Conservation (phyloP, 1,140 invertebrate species). For the Temnothorax longispinosus region DNA sequence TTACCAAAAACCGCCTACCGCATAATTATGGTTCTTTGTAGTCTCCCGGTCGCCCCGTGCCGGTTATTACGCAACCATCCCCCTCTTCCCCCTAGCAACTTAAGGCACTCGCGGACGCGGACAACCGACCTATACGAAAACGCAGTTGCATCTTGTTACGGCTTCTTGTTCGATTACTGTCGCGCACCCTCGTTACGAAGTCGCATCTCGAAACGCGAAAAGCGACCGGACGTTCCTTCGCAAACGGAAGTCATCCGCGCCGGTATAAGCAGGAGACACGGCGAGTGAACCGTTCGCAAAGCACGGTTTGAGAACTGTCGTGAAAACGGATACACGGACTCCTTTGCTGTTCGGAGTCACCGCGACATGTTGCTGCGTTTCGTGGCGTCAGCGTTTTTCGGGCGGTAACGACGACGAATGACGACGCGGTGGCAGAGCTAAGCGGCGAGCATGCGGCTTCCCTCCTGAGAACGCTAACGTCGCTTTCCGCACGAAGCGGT, state of each 20-base stretch:
- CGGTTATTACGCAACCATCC: background rate
- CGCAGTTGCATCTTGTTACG: constrained; percentile 24
- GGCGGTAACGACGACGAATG: constrained; percentile 50
- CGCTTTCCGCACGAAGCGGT: background rate
- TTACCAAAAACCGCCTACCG: constrained; percentile 45
- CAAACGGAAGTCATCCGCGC: background rate
- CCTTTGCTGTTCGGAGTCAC: constrained; percentile 11
- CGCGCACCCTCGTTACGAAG: constrained; percentile 7
- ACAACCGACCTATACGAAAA: too few species aligned
- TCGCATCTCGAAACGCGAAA: background rate
- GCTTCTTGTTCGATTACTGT: constrained; percentile 25
- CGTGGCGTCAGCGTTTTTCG: constrained; percentile 55
- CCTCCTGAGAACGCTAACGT: constrained; percentile 37
- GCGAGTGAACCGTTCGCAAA: background rate
- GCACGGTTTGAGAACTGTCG: constrained; percentile 18
- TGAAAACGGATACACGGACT: background rate
- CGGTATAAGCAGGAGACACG: background rate
- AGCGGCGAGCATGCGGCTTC: constrained; percentile 48
- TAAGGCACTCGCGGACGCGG: background rate
- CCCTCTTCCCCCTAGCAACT: too few species aligned
- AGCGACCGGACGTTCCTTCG: constrained; percentile 23
- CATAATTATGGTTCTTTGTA: constrained; percentile 68
- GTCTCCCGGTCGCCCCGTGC: background rate
- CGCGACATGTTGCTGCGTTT: constrained; percentile 42
- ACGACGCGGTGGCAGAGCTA: constrained; percentile 14